phyloP scores from a whole-genome alignment of 2,888 invertebrate species.

The Polyommatus icarus region DNA sequence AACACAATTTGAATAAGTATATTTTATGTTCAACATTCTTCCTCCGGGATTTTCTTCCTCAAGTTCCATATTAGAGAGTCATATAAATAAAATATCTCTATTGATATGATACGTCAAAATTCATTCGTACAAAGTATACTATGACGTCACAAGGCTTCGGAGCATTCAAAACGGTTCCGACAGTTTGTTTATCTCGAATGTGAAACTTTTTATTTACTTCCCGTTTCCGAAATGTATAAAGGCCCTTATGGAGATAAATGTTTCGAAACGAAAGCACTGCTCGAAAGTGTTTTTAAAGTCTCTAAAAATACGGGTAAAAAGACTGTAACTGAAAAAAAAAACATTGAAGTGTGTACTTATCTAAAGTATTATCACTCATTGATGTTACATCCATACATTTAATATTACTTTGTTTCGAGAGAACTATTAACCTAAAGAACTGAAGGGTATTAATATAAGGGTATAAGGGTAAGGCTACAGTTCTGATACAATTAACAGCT shows the following conservation, averaged over 20 bases:
- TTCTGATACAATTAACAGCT: constrained; percentile 58
- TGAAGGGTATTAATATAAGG: neutral
- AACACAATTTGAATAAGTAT: constrained; percentile 4
- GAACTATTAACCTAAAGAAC: neutral
- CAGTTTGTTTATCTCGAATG: constrained; percentile 17
- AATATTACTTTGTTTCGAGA: neutral
- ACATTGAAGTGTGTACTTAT: no score
- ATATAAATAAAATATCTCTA: constrained; percentile 17
- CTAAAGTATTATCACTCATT: no score
- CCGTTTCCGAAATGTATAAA: neutral
- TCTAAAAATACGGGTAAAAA: neutral
- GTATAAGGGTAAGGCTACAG: neutral
- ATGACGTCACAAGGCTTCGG: neutral
- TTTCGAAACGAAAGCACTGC: neutral
- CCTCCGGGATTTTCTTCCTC: neutral
- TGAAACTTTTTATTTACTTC: constrained; percentile 18
- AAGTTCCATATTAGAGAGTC: neutral
- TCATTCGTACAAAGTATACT: constrained; percentile 7
- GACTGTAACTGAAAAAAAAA: neutral
- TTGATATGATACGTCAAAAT: neutral
- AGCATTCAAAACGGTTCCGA: neutral
- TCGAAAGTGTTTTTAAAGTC: neutral
- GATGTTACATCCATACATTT: neutral
- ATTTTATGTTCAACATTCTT: neutral
- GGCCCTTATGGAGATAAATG: constrained; percentile 2